Conservation (phyloP, 35 echinoderm and acorn worm species). For the Lytechinus pictus region DNA sequence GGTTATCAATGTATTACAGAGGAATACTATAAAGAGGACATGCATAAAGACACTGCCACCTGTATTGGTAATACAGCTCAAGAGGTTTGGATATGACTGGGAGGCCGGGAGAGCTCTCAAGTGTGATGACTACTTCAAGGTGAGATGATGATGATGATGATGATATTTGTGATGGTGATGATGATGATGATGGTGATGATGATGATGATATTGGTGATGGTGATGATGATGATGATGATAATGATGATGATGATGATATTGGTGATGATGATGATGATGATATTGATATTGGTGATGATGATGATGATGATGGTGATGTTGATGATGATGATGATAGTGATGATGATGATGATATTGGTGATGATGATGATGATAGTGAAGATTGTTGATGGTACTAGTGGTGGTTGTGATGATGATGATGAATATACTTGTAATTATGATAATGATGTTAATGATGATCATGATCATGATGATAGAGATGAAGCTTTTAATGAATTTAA, state of each 20-base stretch:
- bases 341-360: not conserved
- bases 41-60: conserved; percentile 96
- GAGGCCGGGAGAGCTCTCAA: conserved; percentile 92
- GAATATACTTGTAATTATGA: too few relatives aligned
- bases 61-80: conserved; percentile 92
- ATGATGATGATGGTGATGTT: too few relatives aligned
- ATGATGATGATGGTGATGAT: not conserved
- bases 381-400: not conserved
- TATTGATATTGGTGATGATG: too few relatives aligned
- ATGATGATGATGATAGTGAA: not conserved
- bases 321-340: not conserved
- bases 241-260: not conserved
- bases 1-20: conserved; percentile 34
- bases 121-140: conserved; percentile 99
- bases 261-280: too few relatives aligned
- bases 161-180: not conserved
- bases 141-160: not conserved
- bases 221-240: not conserved
- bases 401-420: too few relatives aligned
- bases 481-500: too few relatives aligned
- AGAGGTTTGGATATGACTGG: conserved; percentile 99
- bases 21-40: conserved; percentile 96
- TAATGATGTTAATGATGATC: too few relatives aligned
- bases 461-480: too few relatives aligned
- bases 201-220: not conserved